Conservation (phyloP, 2,888 invertebrate genomes). For the Diarsia mendica region DNA sequence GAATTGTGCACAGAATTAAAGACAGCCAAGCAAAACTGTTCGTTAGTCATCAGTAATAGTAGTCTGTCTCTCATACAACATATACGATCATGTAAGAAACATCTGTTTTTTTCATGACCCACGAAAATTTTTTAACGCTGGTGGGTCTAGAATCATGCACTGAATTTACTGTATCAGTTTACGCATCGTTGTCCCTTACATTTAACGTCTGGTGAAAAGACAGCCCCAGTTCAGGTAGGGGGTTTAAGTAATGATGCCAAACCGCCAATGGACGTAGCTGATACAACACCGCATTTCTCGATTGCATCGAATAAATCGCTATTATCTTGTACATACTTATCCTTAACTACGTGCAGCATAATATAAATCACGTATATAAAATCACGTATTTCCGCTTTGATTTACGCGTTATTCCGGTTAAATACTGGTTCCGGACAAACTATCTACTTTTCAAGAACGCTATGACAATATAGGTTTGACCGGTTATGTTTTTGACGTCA, state of each 20-base stretch:
- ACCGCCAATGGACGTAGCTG: not conserved
- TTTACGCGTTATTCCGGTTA: slow-evolving; percentile 12
- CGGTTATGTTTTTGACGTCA: slow-evolving; percentile 29
- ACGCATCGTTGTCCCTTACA: not conserved
- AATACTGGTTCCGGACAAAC: slow-evolving; percentile 21
- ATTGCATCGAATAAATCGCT: not conserved
- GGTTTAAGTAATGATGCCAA: not conserved
- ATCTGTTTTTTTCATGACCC: not conserved
- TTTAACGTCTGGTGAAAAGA: not conserved
- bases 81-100: not conserved
- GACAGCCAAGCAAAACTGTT: not conserved
- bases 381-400: slow-evolving; percentile 19
- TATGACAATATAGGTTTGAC: not conserved
- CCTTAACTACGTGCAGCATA: slow-evolving; percentile 10
- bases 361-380: slow-evolving; percentile 10
- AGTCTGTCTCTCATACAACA: not conserved
- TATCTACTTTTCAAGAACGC: slow-evolving; percentile 22
- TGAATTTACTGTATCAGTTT: not conserved
- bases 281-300: not conserved
- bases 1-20: not conserved
- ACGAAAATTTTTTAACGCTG: not conserved
- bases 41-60: not conserved
- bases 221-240: not conserved
- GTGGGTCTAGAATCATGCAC: not conserved
- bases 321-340: slow-evolving; percentile 39